Base-by-base conservation (phyloP, 2,888 invertebrate genomes). In the Meghimatium bilineatum region DNA sequence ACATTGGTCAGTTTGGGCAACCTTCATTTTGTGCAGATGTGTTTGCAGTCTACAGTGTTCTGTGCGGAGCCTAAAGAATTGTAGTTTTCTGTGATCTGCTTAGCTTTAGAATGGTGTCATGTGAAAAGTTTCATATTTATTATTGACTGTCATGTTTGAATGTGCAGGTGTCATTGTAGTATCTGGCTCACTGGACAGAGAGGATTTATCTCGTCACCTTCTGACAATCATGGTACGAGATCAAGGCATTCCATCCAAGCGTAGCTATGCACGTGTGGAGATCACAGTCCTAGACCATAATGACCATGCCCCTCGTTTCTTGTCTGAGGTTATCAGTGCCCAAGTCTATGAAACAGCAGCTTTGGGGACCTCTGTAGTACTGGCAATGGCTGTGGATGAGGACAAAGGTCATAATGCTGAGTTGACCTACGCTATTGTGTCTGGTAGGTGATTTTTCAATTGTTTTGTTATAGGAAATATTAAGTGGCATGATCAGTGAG, bases 161-260 rank as follows among this genome's bases (percentile, higher is more conserved):
- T n/a, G n/a, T n/a, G n/a, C 86, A 93, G 93, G 93, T 83, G 90
- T 90, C 17, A 88, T 93, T 56, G 86, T 88, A 83, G 95, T 97
- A 14, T 96, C 96, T 81, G 95, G 96, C 85, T 95, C 96, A 74
- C 95, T 98, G 81, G 97, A 98, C 94, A 95, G 96, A 79, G 98
- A 98, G 93, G 95, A 96, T 66, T 96, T 97, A 77, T 95, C 95
- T 69, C 95, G 96, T 82, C 98, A 98, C 94, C 95, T 97, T 87
- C 94, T 98, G 85, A 97, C 97, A 1, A 96, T 98, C 72, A 97
- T 97, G 95, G 98, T 97, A 60, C 96, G 97, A 88, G 98, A 98
- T 94, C 96, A 97, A 90, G 97, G 97, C 12, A 97, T 97, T 17
- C 97, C 96, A 29, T 96, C 97, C 0, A 96, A 97, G 90, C 95